A percentile compares a stretch with the other conserved stretches of the same genome.
Conservation (phyloP, 2,888 invertebrate species). For the Platycheirus rosarum region DNA sequence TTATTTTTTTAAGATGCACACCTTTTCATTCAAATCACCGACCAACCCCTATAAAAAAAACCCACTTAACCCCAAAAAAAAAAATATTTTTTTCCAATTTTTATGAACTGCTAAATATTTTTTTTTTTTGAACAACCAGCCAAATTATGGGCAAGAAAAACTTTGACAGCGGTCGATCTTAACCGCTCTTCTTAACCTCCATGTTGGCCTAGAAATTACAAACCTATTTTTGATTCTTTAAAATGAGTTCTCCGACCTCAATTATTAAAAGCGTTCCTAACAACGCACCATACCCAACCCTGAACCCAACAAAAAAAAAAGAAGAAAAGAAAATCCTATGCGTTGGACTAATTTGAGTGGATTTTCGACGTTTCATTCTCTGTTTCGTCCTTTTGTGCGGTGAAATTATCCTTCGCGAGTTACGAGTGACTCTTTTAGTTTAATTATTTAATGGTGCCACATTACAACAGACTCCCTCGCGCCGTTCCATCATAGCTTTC, state of each 20-base stretch:
- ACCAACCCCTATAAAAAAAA: no score
- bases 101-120: no score
- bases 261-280: neutral
- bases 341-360: slow-evolving; percentile 7
- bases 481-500: slow-evolving; percentile 20
- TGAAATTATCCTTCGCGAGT: neutral
- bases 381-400: slow-evolving; percentile 11
- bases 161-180: neutral
- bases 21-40: no score
- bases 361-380: neutral
- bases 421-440: slow-evolving; percentile 41
- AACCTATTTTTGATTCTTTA: neutral
- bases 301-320: neutral
- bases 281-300: neutral
- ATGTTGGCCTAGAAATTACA: neutral
- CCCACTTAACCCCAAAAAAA: no score
- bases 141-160: no score
- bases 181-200: neutral
- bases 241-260: neutral
- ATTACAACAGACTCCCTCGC: slow-evolving; percentile 41
- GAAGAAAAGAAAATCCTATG: neutral
- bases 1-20: no score
- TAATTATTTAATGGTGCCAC: slow-evolving; percentile 56
- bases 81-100: no score
- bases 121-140: no score